Base-by-base conservation (phyloP, 35 echinoderm and acorn worm genomes). In the Anneissia japonica region DNA sequence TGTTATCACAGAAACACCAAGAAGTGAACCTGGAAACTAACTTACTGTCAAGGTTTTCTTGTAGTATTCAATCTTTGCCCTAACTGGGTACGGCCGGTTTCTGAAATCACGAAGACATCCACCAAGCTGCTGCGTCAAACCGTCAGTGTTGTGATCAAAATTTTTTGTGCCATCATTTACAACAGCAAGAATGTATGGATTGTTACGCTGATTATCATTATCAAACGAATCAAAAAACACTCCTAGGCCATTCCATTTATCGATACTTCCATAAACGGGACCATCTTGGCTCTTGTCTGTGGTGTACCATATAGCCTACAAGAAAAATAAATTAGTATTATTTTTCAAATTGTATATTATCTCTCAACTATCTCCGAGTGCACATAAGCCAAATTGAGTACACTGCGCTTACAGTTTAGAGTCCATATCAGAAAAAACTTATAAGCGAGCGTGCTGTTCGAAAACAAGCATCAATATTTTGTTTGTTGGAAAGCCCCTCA, bases 221-320 rank as follows among this genome's bases (percentile, higher is more conserved):
- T 99, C 96, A 33, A 99, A 99, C 4, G 96, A 99, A 73, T 99
- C 96, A 90, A 99, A 99, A 87, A 99, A 94, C 32, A 99, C 77
- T 45, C 92, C 96, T 37, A 99, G 82, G 33, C 96, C 96, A 37
- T 89, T 90, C 96, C 96, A 99, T 31, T 91, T 89, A 80, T 99
- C 96, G 23, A 82, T 55, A 35, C 83, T 93, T 31, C 96, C 96
- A 72, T 90, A 99, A 6, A 99, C 96, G 0, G 80, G 89, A 0
- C 94, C 94, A 30, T 90, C 88, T 0, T 46, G 30, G 16, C 94
- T 91, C 32, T 38, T 86, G 23, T 84, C 56, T 37, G 88, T 79
- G 3, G 86, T 83, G 75, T 84, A 99, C 96, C 96, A 99, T 14
- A 99, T 88, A 16, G 86, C 96, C 96, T 99, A 75, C 26, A 89